phyloP scores from a whole-genome alignment of 2,797 vertebrate species.

The Hybognathus amarus region DNA sequence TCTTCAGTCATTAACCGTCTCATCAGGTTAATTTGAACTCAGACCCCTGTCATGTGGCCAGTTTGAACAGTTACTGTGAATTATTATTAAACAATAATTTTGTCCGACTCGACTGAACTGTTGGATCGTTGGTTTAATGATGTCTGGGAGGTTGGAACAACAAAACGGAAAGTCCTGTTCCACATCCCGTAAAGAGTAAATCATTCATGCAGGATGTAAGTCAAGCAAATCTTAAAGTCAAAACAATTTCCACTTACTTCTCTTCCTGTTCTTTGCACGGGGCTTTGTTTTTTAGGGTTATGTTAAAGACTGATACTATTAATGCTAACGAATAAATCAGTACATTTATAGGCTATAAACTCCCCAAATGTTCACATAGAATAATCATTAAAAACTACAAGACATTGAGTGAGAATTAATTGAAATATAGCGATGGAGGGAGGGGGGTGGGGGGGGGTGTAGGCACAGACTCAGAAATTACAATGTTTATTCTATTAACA shows the following conservation, averaged over 20 bases:
- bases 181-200: too few species aligned
- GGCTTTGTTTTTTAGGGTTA: not conserved
- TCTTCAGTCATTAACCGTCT: constrained; percentile 1
- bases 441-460: too few species aligned
- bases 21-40: constrained; percentile 2
- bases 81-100: not conserved
- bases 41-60: not conserved
- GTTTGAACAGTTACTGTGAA: not conserved
- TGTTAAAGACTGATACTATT: not conserved
- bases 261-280: not conserved
- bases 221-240: not conserved
- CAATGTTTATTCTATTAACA: not conserved
- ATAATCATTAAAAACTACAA: not conserved
- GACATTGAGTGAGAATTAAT: too few species aligned
- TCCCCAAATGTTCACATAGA: not conserved
- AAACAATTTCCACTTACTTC: not conserved
- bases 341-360: not conserved
- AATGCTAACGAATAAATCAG: not conserved
- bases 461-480: too few species aligned
- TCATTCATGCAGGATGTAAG: not conserved
- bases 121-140: not conserved
- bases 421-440: too few species aligned
- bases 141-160: not conserved
- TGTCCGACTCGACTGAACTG: not conserved
- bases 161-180: not conserved